Evolutionary conservation across 2,113 vertebrate genomes (phyloP).

Genomic region (Coryphaenoides rupestris): DNA sequence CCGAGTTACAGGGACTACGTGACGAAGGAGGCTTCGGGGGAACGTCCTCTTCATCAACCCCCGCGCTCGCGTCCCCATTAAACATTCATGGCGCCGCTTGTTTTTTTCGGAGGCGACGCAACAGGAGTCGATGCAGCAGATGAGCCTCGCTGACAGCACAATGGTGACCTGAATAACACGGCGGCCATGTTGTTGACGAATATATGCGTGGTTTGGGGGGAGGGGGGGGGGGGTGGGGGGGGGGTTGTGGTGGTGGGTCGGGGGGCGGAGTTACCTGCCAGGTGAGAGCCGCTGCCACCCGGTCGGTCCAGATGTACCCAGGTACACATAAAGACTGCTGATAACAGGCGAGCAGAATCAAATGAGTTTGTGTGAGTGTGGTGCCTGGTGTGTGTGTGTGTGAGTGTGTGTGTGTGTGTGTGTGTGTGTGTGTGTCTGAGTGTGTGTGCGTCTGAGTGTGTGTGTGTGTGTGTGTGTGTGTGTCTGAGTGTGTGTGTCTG

Average conservation of each 20-base stretch:
- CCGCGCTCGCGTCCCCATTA: constrained; percentile 55
- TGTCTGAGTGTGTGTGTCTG: no score
- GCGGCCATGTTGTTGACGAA: constrained; percentile 7
- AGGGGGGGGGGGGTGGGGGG: not conserved
- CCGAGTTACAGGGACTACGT: constrained; percentile 36
- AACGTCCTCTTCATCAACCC: constrained; percentile 52
- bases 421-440: no score
- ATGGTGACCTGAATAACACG: constrained; percentile 34
- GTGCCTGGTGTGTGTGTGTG: no score
- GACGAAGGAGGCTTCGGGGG: constrained; percentile 50
- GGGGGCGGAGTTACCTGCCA: no score
- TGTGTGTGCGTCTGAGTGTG: no score
- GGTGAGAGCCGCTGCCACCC: no score
- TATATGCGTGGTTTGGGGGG: constrained; percentile 17
- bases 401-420: no score
- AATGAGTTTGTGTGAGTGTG: no score
- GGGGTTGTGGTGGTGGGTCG: not conserved
- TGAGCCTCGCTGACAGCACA: constrained; percentile 43
- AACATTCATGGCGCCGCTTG: constrained; percentile 61
- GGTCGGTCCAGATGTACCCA: no score
- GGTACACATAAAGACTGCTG: no score
- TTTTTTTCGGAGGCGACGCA: constrained; percentile 54
- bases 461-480: no score
- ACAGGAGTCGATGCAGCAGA: constrained; percentile 45
- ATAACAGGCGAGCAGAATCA: no score